Percentiles rank a stretch among this genome's conserved stretches.
phyloP scores from a whole-genome alignment of 1,140 invertebrate species.

The Melitaea cinxia region DNA sequence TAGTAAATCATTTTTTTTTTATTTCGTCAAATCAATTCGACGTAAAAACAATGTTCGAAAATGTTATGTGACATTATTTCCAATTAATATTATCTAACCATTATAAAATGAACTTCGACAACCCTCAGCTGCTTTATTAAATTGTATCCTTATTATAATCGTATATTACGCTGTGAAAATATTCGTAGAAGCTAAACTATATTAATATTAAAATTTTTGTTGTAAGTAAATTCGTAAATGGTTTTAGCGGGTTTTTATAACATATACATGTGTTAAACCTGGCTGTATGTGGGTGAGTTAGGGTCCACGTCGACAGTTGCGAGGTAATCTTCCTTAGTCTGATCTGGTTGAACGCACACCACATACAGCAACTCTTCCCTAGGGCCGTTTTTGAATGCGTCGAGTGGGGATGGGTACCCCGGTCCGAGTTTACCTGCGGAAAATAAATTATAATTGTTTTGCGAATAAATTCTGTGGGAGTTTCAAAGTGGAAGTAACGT shows the following conservation, averaged over 20 bases:
- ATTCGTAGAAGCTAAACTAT: no score
- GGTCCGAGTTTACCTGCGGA: conserved; percentile 82
- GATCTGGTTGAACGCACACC: conserved; percentile 90
- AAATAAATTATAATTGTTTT: conserved; percentile 35
- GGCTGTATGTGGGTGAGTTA: conserved; percentile 90
- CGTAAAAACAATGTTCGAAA: no score
- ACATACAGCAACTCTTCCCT: conserved; percentile 94
- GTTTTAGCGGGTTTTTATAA: background rate
- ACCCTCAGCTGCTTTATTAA: no score
- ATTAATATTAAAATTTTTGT: background rate
- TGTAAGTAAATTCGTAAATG: background rate
- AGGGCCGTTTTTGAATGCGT: conserved; percentile 90
- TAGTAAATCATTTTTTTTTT: no score
- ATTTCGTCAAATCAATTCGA: no score
- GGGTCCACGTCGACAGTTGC: conserved; percentile 96
- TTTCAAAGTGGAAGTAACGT: conserved; percentile 23
- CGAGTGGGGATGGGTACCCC: conserved; percentile 89
- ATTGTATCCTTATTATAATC: no score
- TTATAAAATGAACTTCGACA: no score
- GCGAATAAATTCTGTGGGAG: conserved; percentile 23
- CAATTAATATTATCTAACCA: no score
- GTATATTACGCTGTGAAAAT: no score
- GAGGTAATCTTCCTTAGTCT: conserved; percentile 91
- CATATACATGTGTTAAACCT: conserved; percentile 83
- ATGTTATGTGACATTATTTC: no score